phyloP scores from a whole-genome alignment of 1,140 invertebrate species.

The Zaprionus ghesquierei region DNA sequence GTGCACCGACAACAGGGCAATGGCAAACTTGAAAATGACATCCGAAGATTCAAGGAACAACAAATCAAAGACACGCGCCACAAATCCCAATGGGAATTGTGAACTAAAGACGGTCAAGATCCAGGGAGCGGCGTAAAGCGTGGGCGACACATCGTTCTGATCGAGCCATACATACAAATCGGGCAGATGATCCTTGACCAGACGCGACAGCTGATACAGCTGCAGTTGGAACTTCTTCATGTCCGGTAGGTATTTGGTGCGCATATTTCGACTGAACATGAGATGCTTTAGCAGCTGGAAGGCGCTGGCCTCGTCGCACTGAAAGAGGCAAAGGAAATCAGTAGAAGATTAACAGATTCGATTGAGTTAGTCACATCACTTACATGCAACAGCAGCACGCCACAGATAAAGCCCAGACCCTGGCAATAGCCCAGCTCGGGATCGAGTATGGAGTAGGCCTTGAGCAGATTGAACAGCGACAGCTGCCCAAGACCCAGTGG shows the following conservation, averaged over 20 bases:
- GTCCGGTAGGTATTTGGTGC: conserved; percentile 95
- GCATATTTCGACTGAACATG: conserved; percentile 93
- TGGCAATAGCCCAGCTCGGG: conserved; percentile 98
- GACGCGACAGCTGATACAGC: conserved; percentile 96
- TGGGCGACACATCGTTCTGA: conserved; percentile 93
- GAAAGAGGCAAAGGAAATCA: conserved; percentile 3
- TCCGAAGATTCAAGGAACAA: conserved; percentile 95
- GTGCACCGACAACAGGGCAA: conserved; percentile 92
- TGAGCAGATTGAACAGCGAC: conserved; percentile 96
- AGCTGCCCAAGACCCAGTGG: conserved; percentile 95
- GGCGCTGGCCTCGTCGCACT: conserved; percentile 95
- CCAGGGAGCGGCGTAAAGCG: conserved; percentile 97
- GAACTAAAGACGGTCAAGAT: conserved; percentile 97
- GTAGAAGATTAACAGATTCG: background rate
- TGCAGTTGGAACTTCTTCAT: conserved; percentile 96
- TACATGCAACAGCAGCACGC: conserved; percentile 95
- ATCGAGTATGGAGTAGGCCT: conserved; percentile 97
- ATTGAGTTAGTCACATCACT: conserved; percentile 82
- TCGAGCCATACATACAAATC: conserved; percentile 95
- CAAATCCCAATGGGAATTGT: conserved; percentile 97
- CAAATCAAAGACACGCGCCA: conserved; percentile 95
- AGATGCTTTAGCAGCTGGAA: conserved; percentile 94
- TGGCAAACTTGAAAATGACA: conserved; percentile 94
- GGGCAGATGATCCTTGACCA: conserved; percentile 93
- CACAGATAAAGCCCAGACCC: conserved; percentile 97